Conservation (phyloP, 2,888 invertebrate genomes). For the Drosophila mulleri region DNA sequence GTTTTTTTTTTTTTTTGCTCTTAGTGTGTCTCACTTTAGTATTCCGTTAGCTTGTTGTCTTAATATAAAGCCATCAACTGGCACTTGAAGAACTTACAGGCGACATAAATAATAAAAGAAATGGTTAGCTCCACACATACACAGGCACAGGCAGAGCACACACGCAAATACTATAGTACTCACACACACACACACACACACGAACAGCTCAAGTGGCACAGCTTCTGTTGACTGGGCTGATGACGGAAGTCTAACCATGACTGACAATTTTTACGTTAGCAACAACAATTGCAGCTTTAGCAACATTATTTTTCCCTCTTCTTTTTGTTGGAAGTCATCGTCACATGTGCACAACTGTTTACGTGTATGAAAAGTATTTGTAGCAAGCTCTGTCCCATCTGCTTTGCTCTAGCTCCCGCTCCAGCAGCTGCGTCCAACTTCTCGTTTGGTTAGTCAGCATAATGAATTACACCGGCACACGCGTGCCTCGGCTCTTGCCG, state of each 20-base stretch:
- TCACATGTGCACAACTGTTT: conserved; percentile 64
- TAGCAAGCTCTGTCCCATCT: neutral
- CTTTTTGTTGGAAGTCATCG: conserved; percentile 30
- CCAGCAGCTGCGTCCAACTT: neutral
- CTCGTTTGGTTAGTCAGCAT: conserved; percentile 53
- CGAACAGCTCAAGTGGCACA: conserved; percentile 31
- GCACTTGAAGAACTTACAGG: conserved; percentile 46
- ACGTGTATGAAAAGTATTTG: conserved; percentile 19
- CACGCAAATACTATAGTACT: conserved; percentile 20
- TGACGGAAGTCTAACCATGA: conserved; percentile 75
- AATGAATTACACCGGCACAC: conserved; percentile 62
- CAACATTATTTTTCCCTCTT: conserved; percentile 23
- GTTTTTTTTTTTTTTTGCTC: neutral
- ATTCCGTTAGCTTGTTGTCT: conserved; percentile 33
- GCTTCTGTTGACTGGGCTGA: conserved; percentile 36
- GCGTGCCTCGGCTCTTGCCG: conserved; percentile 41
- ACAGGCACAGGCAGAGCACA: conserved; percentile 10
- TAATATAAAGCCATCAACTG: conserved; percentile 56
- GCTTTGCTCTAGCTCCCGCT: conserved; percentile 8
- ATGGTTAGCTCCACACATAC: conserved; percentile 31
- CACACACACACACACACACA: conserved; percentile 14
- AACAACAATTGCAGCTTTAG: conserved; percentile 46
- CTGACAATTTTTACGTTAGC: conserved; percentile 75
- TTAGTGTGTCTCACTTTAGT: conserved; percentile 15
- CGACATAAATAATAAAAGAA: conserved; percentile 49